Conservation (phyloP, 2,888 invertebrate genomes). For the Ectobius pallidus region DNA sequence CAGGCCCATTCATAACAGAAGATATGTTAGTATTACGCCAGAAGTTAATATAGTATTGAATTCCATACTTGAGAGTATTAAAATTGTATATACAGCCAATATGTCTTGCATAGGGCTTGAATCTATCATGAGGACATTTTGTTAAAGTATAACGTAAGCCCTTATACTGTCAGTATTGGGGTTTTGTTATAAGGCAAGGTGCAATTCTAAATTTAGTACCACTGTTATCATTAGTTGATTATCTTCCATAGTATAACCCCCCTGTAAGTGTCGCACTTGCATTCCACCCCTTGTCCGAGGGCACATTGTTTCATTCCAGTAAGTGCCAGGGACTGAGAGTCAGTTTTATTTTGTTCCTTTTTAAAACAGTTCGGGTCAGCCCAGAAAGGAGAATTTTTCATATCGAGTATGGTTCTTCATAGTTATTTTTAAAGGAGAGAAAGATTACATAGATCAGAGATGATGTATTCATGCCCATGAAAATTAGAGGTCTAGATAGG, state of each 20-base stretch:
- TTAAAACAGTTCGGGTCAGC: too few relatives aligned
- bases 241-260: too few relatives aligned
- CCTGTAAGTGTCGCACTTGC: not conserved
- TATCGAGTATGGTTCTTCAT: too few relatives aligned
- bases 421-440: too few relatives aligned
- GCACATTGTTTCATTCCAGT: conserved; percentile 8
- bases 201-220: conserved; percentile 25
- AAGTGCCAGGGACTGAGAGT: too few relatives aligned
- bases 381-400: too few relatives aligned
- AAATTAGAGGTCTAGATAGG: too few relatives aligned
- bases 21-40: not conserved
- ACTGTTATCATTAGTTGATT: too few relatives aligned
- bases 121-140: not conserved
- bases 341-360: too few relatives aligned
- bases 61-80: conserved; percentile 6
- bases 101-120: not conserved
- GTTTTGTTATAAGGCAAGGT: conserved; percentile 22
- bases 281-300: not conserved
- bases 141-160: not conserved
- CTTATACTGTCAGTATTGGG: conserved; percentile 1
- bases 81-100: not conserved
- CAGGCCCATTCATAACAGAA: not conserved
- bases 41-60: not conserved
- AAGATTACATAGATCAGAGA: too few relatives aligned
- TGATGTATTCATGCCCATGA: too few relatives aligned